phyloP scores from a whole-genome alignment of 2,797 vertebrate species.

The Hydrocynus forskahlii region DNA sequence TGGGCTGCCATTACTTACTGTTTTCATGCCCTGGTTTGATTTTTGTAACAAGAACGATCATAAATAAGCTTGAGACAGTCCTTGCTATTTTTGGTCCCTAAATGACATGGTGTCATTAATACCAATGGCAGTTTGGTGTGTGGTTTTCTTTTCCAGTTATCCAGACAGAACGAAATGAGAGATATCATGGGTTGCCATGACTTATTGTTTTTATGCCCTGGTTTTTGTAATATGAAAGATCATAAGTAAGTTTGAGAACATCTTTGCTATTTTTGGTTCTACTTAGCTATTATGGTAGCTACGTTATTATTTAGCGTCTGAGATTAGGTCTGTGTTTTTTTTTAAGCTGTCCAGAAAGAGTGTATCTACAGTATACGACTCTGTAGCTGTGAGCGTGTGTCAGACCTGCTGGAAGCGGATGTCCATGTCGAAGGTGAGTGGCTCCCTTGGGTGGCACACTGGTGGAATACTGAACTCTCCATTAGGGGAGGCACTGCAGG shows the following conservation, averaged over 20 bases:
- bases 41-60: not conserved
- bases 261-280: no score
- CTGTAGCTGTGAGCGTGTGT: not conserved
- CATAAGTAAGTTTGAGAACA: no score
- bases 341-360: no score
- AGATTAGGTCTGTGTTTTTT: no score
- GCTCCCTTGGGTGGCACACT: slow-evolving; percentile 83
- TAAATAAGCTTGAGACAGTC: no score
- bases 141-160: no score
- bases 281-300: no score
- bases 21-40: not conserved
- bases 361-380: no score
- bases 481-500: slow-evolving; percentile 81
- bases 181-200: not conserved
- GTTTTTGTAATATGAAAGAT: not conserved
- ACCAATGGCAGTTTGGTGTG: no score
- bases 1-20: not conserved
- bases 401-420: slow-evolving; percentile 89
- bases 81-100: no score
- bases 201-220: not conserved
- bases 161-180: not conserved
- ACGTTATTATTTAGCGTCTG: no score
- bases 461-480: slow-evolving; percentile 82
- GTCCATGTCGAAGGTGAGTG: slow-evolving; percentile 84
- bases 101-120: no score